Base-by-base conservation (phyloP, 2,797 vertebrate genomes). In the Premnoplex brunnescens region DNA sequence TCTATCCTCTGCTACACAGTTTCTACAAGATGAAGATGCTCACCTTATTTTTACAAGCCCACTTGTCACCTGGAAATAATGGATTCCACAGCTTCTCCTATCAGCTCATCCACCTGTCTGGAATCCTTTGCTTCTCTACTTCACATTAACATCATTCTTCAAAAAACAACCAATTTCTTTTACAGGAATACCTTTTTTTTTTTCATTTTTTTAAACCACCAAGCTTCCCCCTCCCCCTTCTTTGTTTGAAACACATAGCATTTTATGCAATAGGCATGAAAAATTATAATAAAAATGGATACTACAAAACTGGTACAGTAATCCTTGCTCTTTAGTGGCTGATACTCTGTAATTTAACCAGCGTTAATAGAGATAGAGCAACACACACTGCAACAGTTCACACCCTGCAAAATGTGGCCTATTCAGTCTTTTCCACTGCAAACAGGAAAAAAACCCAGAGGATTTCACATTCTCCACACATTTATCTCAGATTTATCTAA, bases 371-470 rank as follows among this genome's bases (percentile, higher is more conserved):
- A 96, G 82, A 94, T 91, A 95, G 91, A 95, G 34, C 91, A 87
- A 68, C 9, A 79, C 43, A 96, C 85, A 83, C 91, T 97, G 91
- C 89, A 98, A 97, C 94, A 98, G 97, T 96, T 98, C 97, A 98
- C 98, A 98, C 98, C 98, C 98, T 97, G 94, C 85, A 97, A 97
- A 98, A 97, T 97, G 97, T 98, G 98, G 98, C 98, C 98, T 98
- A 93, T 97, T 97, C 97, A 95, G 77, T 88, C 83, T 74, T 96
- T 96, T 96, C 96, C 97, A 96, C 93, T 95, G 96, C 92, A 95
- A 96, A 96, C 67, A 93, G 55, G 23, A 36, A 66, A 88, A 93
- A 96, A 95, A 59, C 7, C 41, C 79, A 73, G 30, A 91, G 85
- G 90, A 93, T 96, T 97, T 94, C 41, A 94, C 37, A 93, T 89